Conservation (phyloP, 2,888 invertebrate species). For the Sturmia bella region DNA sequence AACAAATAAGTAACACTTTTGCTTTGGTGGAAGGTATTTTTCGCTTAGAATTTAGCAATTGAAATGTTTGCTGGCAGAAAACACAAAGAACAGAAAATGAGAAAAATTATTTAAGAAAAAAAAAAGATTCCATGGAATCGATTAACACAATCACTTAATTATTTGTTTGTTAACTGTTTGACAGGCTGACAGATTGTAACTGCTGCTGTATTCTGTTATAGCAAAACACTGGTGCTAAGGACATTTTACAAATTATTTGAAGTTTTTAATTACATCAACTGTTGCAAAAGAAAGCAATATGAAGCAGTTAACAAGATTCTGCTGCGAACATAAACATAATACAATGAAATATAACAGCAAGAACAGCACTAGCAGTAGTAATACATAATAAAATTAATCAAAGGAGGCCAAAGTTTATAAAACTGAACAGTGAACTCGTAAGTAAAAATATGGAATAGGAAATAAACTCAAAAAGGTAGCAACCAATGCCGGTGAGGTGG, state of each 20-base stretch:
- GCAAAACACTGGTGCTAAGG: background rate
- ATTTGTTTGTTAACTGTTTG: background rate
- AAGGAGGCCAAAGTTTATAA: background rate
- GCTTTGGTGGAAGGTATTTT: background rate
- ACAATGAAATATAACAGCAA: background rate
- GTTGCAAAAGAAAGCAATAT: background rate
- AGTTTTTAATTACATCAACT: constrained; percentile 28
- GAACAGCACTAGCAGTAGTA: background rate
- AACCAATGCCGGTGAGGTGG: too few relatives aligned
- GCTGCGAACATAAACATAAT: background rate
- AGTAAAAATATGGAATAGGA: background rate
- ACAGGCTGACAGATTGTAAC: background rate
- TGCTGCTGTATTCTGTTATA: background rate
- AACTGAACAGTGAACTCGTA: background rate
- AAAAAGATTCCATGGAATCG: background rate
- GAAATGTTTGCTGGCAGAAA: too few relatives aligned
- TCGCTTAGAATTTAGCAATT: background rate
- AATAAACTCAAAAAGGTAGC: too few relatives aligned
- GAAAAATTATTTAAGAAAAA: background rate
- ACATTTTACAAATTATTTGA: constrained; percentile 17
- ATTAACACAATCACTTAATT: constrained; percentile 3
- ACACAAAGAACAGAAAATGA: too few relatives aligned
- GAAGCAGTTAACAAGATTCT: background rate
- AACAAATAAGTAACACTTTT: too few relatives aligned
- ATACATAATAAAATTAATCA: constrained; percentile 1